A percentile compares a stretch with the other conserved stretches of the same genome.
Evolutionary conservation across 53 echinoderm and acorn worm species (phyloP).

Genomic region (Hippasteria phrygiana): DNA sequence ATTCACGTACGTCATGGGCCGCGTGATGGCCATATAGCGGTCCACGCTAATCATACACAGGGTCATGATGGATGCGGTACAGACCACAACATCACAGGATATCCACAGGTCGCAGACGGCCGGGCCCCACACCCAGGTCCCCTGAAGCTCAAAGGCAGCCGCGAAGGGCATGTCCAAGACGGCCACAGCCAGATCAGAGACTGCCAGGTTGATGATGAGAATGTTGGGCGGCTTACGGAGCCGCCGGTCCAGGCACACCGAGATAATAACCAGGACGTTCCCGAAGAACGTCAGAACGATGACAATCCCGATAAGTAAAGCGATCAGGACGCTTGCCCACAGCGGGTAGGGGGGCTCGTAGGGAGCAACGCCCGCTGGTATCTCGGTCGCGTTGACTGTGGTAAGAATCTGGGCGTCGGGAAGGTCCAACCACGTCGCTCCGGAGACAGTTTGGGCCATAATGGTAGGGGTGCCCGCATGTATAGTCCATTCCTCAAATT

Average conservation of each 20-base stretch:
- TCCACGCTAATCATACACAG: constrained; percentile 91
- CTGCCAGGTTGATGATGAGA: constrained; percentile 90
- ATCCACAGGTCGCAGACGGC: constrained; percentile 83
- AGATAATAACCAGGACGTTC: constrained; percentile 86
- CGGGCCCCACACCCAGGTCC: constrained; percentile 78
- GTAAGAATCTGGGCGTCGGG: neutral
- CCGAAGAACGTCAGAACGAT: constrained; percentile 80
- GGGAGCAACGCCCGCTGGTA: neutral
- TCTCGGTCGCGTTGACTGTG: neutral
- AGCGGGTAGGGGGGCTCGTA: constrained; percentile 1
- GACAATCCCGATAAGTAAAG: constrained; percentile 4
- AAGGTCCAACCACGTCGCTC: neutral
- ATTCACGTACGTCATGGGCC: constrained; percentile 86
- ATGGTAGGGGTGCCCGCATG: neutral
- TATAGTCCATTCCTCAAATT: constrained; percentile 19
- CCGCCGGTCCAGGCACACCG: constrained; percentile 86
- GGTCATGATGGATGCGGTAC: constrained; percentile 90
- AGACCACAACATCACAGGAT: constrained; percentile 83
- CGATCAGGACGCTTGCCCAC: constrained; percentile 44
- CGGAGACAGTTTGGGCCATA: neutral
- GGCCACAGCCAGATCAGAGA: constrained; percentile 87
- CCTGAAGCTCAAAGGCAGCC: constrained; percentile 70
- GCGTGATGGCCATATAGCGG: constrained; percentile 91
- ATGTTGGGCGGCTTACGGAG: constrained; percentile 90
- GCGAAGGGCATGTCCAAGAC: constrained; percentile 95